Conservation (phyloP, 2,797 vertebrate genomes). For the Bovichtus variegatus region DNA sequence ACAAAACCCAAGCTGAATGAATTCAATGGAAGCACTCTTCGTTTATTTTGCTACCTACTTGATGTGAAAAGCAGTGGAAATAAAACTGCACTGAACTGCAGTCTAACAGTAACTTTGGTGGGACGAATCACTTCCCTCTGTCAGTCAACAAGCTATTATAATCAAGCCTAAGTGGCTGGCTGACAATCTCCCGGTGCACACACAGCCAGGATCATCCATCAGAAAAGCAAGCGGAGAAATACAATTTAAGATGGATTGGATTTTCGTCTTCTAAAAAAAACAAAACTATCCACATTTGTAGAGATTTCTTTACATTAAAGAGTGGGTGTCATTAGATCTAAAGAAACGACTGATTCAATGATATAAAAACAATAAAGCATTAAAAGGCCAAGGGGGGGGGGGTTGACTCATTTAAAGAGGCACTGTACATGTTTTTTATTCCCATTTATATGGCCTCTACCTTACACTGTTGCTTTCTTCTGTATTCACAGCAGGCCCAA, state of each 20-base stretch:
- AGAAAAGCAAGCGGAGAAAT: not conserved
- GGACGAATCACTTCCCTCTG: not conserved
- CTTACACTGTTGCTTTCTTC: not conserved
- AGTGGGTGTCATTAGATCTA: not conserved
- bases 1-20: not conserved
- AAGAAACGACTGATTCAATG: not conserved
- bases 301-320: not conserved
- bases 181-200: not conserved
- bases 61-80: not conserved
- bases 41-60: not conserved
- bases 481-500: not conserved
- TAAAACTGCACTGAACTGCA: not conserved
- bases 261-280: not conserved
- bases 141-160: slow-evolving; percentile 6
- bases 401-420: not conserved
- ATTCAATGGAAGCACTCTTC: too few relatives aligned
- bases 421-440: not conserved
- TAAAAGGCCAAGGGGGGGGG: not conserved
- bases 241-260: not conserved
- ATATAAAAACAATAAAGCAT: not conserved
- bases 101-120: not conserved
- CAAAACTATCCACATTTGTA: not conserved
- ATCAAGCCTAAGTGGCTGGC: not conserved
- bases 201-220: not conserved
- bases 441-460: not conserved